Conservation (phyloP, 35 echinoderm and acorn worm species). For the Heliocidaris tuberculata region DNA sequence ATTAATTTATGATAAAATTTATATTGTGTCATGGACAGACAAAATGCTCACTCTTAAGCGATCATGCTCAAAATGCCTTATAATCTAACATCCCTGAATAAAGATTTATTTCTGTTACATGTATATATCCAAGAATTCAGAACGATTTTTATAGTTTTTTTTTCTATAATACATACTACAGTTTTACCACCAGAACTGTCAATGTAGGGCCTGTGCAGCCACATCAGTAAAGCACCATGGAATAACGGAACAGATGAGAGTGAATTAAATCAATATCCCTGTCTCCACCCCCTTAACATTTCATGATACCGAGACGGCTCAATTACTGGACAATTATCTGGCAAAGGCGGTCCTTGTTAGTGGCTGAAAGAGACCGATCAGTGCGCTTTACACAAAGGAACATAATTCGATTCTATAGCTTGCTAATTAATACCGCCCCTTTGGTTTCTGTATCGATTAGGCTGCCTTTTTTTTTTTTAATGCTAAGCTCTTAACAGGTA, state of each 20-base stretch:
- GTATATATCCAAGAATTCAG: no score
- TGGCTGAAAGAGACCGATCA: background rate
- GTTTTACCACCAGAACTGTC: background rate
- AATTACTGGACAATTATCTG: constrained; percentile 34
- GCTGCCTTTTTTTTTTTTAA: background rate
- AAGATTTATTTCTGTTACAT: no score
- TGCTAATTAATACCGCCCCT: background rate
- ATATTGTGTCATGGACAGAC: no score
- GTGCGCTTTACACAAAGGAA: background rate
- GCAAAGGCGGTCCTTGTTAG: background rate
- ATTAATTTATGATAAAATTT: no score
- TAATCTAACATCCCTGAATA: no score
- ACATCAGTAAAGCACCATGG: background rate
- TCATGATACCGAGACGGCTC: background rate
- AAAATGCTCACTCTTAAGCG: no score
- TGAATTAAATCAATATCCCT: constrained; percentile 10
- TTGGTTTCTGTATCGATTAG: background rate
- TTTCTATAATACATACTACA: background rate
- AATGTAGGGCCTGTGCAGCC: background rate
- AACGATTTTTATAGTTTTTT: no score
- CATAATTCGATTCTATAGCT: background rate
- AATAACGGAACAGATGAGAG: background rate
- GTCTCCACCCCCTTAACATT: background rate
- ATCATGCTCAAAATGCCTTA: no score
- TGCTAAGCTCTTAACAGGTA: background rate